A percentile compares a stretch with the other conserved stretches of the same genome.
phyloP scores from a whole-genome alignment of 2,797 vertebrate genomes.

The Falco concolor region DNA sequence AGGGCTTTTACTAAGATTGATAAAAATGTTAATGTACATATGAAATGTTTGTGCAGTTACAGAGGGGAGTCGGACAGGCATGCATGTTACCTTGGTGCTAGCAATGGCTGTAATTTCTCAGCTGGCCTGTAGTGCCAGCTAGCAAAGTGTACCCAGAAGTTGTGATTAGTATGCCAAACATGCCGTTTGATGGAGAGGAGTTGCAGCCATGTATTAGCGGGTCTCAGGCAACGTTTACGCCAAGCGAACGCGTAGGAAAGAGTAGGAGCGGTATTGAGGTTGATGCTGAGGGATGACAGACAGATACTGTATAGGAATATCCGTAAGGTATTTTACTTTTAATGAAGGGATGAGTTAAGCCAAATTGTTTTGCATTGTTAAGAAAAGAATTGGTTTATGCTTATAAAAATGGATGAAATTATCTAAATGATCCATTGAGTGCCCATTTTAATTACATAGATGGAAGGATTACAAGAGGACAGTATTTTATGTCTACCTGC shows the following conservation, averaged over 20 bases:
- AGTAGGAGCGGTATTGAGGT: conserved; percentile 60
- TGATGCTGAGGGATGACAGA: conserved; percentile 71
- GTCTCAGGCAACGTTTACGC: conserved; percentile 57
- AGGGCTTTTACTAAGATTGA: conserved; percentile 51
- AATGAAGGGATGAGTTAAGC: conserved; percentile 78
- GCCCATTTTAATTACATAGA: conserved; percentile 99
- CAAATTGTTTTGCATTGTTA: conserved; percentile 82
- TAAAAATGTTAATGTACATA: conserved; percentile 53
- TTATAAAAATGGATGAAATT: conserved; percentile 95
- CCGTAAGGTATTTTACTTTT: conserved; percentile 75
- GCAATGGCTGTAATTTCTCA: conserved; percentile 64
- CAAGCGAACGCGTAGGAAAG: conserved; percentile 20
- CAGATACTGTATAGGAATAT: conserved; percentile 72
- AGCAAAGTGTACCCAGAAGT: conserved; percentile 37
- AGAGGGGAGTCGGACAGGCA: conserved; percentile 53
- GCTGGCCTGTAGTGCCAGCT: conserved; percentile 55
- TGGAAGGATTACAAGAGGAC: conserved; percentile 99
- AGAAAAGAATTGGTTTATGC: conserved; percentile 84
- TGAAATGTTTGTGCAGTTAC: conserved; percentile 42
- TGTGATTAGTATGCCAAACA: conserved; percentile 57
- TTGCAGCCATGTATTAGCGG: conserved; percentile 60
- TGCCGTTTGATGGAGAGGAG: conserved; percentile 57
- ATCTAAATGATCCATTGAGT: conserved; percentile 97
- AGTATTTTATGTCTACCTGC: conserved; percentile 99
- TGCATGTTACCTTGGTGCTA: conserved; percentile 66